These are phyloP conservation scores for Sardina pilchardus DNA, from an alignment of 2,113 vertebrate genomes.

Conservation along the genomic window DNA sequence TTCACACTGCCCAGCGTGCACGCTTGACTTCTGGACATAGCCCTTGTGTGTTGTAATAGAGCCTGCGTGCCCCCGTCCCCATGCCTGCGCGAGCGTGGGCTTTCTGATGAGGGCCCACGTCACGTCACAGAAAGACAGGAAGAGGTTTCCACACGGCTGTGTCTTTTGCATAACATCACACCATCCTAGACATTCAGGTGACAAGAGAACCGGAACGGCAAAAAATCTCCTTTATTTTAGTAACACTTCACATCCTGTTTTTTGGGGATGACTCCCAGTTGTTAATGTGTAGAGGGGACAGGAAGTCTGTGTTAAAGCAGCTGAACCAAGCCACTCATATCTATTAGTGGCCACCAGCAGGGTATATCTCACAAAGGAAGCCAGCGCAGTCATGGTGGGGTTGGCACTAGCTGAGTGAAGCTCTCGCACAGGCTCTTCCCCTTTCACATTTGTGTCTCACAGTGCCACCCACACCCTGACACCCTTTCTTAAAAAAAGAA, in stretches of 20 bases:
- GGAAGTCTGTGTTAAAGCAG: neutral
- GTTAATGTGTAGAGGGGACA: neutral
- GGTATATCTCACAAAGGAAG: slow-evolving; percentile 7
- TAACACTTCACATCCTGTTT: neutral
- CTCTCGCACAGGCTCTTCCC: neutral
- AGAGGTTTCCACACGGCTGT: neutral
- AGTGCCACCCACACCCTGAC: neutral
- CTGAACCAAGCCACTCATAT: neutral
- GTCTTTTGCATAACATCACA: slow-evolving; percentile 15
- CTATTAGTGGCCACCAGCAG: neutral
- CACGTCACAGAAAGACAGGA: neutral
- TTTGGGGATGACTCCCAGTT: neutral
- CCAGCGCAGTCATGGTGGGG: neutral
- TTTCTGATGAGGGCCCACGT: neutral
- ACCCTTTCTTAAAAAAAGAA: neutral
- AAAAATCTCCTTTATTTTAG: neutral
- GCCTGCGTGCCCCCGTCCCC: neutral
- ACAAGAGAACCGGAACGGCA: neutral
- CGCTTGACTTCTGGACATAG: no score
- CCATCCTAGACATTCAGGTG: neutral
- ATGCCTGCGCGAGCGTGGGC: neutral
- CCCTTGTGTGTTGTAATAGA: neutral
- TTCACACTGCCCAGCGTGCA: no score
- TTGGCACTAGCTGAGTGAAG: neutral
- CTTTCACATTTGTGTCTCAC: neutral